Evolutionary conservation across 1,140 invertebrate species (phyloP), one percentile per base, ranked within the genome.

Genomic region (Drosophila mojavensis): DNA sequence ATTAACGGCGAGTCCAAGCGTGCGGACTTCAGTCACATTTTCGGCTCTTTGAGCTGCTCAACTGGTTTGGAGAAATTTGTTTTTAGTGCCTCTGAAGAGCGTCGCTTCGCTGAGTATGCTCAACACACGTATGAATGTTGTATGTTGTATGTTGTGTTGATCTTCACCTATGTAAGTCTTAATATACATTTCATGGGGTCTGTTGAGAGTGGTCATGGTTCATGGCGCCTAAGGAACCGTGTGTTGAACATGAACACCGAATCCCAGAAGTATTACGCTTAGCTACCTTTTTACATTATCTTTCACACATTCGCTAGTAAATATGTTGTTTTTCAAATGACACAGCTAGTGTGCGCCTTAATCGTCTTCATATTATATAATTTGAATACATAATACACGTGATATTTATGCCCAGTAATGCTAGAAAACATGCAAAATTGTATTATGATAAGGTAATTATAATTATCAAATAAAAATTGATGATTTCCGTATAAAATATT

Each of bases 31-130:
- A 64, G 60, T n/a, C 20, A 53, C 36, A 53, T 75, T 78, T 78
- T 78, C 47, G 76, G 76, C 76, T 78, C 75, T 78, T 78, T 65
- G 58, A 78, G 66, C 43, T 66, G 61, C 54, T 53, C n/a, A 60
- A 79, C 77, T 67, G 67, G 77, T 79, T 79, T 76, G 73, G 77
- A 79, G 77, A 79, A 79, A 79, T 67, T 76, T 73, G 41, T 66
- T 30, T 66, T 39, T 71, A 41, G 17, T 50, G 24, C 28, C 15
- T 53, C 47, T 62, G 65, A 75, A 75, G 66, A 75, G 76, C 76
- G 61, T 63, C 43, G 53, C 17, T 70, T 54, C 33, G 61, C 60
- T 62, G 63, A 73, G 61, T 71, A 17, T 60, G 54, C 47, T 55
- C 36, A n/a, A 56, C 56, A 41, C 4, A 39, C 17, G 3, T 41